Conservation (phyloP, 2,797 vertebrate species). For the Iguana delicatissima region DNA sequence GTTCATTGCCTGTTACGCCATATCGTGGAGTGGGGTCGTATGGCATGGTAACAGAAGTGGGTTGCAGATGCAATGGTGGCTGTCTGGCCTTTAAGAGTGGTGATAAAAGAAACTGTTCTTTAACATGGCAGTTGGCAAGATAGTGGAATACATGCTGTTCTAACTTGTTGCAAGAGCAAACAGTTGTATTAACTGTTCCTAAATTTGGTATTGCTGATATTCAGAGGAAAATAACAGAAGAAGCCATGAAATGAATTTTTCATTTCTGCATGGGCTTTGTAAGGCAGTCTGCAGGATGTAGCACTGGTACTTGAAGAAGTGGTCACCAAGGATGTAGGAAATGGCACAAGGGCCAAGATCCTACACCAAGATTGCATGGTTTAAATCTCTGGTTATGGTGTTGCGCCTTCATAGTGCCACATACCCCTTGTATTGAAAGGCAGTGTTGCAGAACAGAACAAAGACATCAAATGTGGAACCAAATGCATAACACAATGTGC, state of each 20-base stretch:
- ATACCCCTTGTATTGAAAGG: too few species aligned
- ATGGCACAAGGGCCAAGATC: too few species aligned
- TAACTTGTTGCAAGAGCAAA: neutral
- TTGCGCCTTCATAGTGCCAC: too few species aligned
- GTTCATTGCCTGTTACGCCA: too few species aligned
- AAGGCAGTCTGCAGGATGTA: neutral
- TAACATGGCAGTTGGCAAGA: constrained; percentile 39
- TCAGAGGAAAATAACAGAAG: neutral
- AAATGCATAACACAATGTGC: too few species aligned
- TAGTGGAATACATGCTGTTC: neutral
- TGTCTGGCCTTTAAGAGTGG: neutral
- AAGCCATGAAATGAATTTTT: neutral
- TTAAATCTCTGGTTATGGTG: too few species aligned
- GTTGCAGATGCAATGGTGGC: constrained; percentile 17
- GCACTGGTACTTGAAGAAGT: neutral
- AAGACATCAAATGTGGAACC: too few species aligned
- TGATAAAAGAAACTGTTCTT: neutral
- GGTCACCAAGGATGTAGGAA: neutral
- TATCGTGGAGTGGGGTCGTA: too few species aligned
- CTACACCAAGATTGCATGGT: too few species aligned
- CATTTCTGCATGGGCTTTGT: neutral
- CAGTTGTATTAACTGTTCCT: neutral
- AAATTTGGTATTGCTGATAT: too few species aligned
- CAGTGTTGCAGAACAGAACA: too few species aligned
- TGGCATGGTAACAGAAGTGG: too few species aligned